A percentile compares a stretch with the other conserved stretches of the same genome.
Conservation (phyloP, 2,888 invertebrate species). For the Abrostola triplasia region DNA sequence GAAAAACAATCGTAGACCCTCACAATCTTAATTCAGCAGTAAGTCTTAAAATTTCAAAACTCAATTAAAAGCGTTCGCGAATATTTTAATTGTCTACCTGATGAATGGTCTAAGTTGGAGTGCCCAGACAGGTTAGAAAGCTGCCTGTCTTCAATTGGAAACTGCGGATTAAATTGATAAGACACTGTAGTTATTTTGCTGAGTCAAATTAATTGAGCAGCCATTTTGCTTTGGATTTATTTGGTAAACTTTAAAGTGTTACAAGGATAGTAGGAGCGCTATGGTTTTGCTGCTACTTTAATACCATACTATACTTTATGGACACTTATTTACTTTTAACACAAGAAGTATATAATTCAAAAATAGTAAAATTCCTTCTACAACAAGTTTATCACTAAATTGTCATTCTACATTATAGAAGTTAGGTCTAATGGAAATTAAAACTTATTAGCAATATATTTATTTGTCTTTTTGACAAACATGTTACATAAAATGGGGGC, state of each 20-base stretch:
- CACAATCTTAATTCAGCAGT: slow-evolving; percentile 32
- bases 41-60: slow-evolving; percentile 61
- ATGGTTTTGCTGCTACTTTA: background rate
- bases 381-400: too few species aligned
- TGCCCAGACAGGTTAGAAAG: slow-evolving; percentile 44
- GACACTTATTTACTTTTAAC: too few species aligned
- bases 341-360: too few species aligned
- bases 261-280: background rate
- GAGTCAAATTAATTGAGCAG: background rate
- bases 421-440: too few species aligned
- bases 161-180: slow-evolving; percentile 45
- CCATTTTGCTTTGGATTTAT: background rate
- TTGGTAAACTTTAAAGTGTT: background rate
- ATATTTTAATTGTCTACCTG: slow-evolving; percentile 68
- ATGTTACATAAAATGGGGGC: too few species aligned
- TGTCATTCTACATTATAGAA: too few species aligned
- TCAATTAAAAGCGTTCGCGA: slow-evolving; percentile 67
- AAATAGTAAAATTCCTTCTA: too few species aligned
- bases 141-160: slow-evolving; percentile 24
- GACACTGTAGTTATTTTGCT: slow-evolving; percentile 26
- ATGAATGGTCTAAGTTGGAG: slow-evolving; percentile 63
- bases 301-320: background rate
- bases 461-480: too few species aligned
- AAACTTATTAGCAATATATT: too few species aligned
- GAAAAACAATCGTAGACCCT: slow-evolving; percentile 39